A percentile compares a stretch with the other conserved stretches of the same genome.
These are phyloP conservation scores for Gopherus evgoodei DNA, from an alignment of 2,113 vertebrate genomes.

Conservation along the genomic window DNA sequence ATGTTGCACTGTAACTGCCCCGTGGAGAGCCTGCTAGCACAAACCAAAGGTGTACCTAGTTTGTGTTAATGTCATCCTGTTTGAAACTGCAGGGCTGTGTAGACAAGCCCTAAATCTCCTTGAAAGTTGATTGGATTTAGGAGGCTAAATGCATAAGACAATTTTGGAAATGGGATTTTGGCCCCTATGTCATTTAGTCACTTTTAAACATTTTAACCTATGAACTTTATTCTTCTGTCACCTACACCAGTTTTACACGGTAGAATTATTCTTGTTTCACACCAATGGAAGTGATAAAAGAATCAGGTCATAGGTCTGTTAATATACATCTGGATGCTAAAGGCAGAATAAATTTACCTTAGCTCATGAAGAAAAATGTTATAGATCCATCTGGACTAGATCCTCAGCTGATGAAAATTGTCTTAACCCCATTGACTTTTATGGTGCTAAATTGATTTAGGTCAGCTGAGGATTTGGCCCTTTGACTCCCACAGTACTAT, in stretches of 20 bases:
- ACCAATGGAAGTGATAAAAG: background rate
- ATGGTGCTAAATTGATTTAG: background rate
- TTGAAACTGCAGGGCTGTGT: background rate
- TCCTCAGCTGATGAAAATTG: background rate
- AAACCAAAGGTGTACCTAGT: background rate
- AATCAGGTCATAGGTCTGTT: background rate
- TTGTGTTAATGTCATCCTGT: background rate
- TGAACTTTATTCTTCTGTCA: background rate
- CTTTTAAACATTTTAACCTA: background rate
- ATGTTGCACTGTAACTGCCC: background rate
- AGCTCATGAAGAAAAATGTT: constrained; percentile 8
- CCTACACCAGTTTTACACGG: background rate
- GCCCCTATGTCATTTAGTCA: background rate
- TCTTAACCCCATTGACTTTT: background rate
- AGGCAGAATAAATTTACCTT: background rate
- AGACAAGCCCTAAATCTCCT: background rate
- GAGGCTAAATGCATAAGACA: background rate
- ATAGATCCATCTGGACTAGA: background rate
- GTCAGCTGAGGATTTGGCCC: background rate
- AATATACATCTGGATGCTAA: background rate
- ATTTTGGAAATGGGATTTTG: background rate
- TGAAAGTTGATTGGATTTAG: background rate
- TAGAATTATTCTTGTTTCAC: background rate
- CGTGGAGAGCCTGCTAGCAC: background rate
- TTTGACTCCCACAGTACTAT: background rate